phyloP scores from a whole-genome alignment of 2,888 invertebrate genomes.

The Dolichopus griseipennis region DNA sequence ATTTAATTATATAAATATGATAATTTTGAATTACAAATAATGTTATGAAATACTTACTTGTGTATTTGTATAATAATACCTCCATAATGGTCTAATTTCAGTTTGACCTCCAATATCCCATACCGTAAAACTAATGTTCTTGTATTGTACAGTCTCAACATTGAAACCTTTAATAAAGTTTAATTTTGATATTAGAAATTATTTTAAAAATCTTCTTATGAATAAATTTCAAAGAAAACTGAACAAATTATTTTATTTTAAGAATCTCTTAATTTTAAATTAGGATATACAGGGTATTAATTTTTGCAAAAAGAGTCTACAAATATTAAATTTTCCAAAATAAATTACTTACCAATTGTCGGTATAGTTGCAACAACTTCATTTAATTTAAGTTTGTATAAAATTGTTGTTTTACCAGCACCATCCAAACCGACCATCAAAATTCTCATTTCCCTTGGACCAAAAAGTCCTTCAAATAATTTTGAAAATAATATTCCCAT shows the following conservation, averaged over 20 bases:
- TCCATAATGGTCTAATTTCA: conserved; percentile 32
- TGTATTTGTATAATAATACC: conserved; percentile 32
- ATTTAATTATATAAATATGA: conserved; percentile 72
- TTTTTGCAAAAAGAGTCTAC: too few relatives aligned
- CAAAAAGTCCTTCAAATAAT: conserved; percentile 21
- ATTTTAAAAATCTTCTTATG: too few relatives aligned
- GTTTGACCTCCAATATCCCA: conserved; percentile 37
- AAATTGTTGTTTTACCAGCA: conserved; percentile 36
- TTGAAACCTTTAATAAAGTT: conserved; percentile 46
- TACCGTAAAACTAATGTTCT: conserved; percentile 33
- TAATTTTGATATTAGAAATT: background rate
- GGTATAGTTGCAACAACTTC: conserved; percentile 31
- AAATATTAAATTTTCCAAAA: background rate
- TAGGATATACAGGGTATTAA: too few relatives aligned
- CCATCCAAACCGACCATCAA: conserved; percentile 35
- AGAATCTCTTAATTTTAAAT: background rate
- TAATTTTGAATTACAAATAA: too few relatives aligned
- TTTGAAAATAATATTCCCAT: conserved; percentile 8
- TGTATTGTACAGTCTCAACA: conserved; percentile 33
- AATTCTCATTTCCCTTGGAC: conserved; percentile 30
- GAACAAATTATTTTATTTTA: too few relatives aligned
- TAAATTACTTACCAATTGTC: conserved; percentile 28
- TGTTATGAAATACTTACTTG: conserved; percentile 20
- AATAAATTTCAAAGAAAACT: too few relatives aligned
- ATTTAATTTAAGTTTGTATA: conserved; percentile 33